Base-by-base conservation (phyloP, 2,113 vertebrate species). In the Oriolus oriolus region DNA sequence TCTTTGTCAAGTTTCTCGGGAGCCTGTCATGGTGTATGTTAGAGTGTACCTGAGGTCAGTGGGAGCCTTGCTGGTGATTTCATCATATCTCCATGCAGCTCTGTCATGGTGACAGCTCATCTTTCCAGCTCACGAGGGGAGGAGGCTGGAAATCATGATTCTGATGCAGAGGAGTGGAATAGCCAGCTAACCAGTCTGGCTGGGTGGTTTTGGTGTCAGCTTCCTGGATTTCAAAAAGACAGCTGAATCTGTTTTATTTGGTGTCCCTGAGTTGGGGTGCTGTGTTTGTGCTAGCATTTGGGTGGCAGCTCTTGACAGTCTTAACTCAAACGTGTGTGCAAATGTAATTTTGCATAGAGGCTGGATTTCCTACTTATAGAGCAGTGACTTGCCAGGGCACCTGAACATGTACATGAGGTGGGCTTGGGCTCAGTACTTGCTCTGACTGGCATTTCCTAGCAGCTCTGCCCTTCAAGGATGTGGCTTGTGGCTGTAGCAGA, bases 121-220 rank as follows among this genome's bases (percentile, higher is more conserved):
- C 78, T 75, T 86, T 73, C 66, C 80, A 89, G 89, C 76, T 89
- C 0, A 1, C 79, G 37, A 26, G 31, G 21, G 64, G 52, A 83
- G 73, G 42, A 84, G 82, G 42, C 22, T 93, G 89, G 65, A 78
- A 92, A 78, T 91, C 80, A 69, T 68, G 60, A 82, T 82, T 93
- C 47, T 3, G 2, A 28, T 47, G 60, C 2, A 13, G 73, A 81
- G 83, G 28, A 78, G 57, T 2, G 0, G 61, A 75, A 66, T 26
- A 87, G 74, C 84, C 56, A 84, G 69, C 64, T 87, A 94, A 78
- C 84, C 52, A 10, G 90, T 37, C 65, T 85, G 87, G 37, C 70
- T 85, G 64, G 22, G n/a, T 74, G 42, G 35, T 60, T 95, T 89
- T 82, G 17, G n/a, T 87, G 64, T 68, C 20, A 5, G 63, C 76